A percentile compares a stretch with the other conserved stretches of the same genome.
phyloP scores from a whole-genome alignment of 2,888 invertebrate genomes.

The Athrips mouffetella region DNA sequence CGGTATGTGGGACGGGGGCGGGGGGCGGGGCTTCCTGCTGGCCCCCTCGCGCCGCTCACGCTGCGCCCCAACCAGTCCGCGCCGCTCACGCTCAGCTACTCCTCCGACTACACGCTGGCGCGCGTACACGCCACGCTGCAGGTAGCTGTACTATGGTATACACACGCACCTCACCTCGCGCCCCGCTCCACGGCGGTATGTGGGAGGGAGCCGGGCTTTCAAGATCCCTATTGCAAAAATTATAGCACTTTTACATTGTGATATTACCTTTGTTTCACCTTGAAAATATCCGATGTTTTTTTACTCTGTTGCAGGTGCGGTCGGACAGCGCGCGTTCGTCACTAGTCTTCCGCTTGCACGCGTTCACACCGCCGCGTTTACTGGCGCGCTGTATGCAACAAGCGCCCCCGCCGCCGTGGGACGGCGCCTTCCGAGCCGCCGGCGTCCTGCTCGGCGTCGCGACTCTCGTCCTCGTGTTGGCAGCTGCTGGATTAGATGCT shows the following conservation, averaged over 20 bases:
- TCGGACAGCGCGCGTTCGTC: constrained; percentile 53
- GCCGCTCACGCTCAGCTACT: constrained; percentile 46
- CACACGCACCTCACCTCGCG: constrained; percentile 80
- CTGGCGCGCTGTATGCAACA: constrained; percentile 35
- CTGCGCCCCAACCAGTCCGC: constrained; percentile 57
- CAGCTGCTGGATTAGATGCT: constrained; percentile 39
- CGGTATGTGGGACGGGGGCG: constrained; percentile 47
- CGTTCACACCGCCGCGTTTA: constrained; percentile 38
- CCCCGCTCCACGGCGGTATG: constrained; percentile 69
- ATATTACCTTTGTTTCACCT: too few relatives aligned
- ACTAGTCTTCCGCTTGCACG: constrained; percentile 56
- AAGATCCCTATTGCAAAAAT: constrained; percentile 57
- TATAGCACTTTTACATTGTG: too few relatives aligned
- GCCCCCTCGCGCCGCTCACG: constrained; percentile 47
- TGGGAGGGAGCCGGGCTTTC: constrained; percentile 50
- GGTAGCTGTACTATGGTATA: constrained; percentile 38
- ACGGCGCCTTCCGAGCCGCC: constrained; percentile 77
- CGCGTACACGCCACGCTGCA: constrained; percentile 40
- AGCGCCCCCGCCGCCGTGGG: constrained; percentile 72
- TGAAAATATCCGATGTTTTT: too few relatives aligned
- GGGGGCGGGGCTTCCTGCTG: constrained; percentile 57
- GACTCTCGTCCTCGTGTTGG: constrained; percentile 34
- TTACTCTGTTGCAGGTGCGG: constrained; percentile 37
- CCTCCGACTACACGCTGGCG: constrained; percentile 55
- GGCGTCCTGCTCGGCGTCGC: constrained; percentile 41